phyloP scores from a whole-genome alignment of 2,888 invertebrate genomes.

The Andrena marginata region DNA sequence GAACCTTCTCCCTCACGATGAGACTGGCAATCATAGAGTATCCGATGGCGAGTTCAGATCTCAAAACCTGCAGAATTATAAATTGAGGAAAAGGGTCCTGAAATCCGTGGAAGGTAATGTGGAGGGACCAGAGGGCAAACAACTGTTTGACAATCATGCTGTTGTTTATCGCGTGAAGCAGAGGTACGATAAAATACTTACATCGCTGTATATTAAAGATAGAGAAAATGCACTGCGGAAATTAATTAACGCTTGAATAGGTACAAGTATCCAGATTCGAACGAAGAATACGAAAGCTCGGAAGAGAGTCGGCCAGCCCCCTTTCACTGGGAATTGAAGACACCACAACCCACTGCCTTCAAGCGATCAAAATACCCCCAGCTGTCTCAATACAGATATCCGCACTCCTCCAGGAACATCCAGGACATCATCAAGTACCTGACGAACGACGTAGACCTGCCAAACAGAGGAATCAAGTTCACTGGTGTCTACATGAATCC shows the following conservation, averaged over 20 bases:
- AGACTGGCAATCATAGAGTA: slow-evolving; percentile 9
- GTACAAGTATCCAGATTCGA: slow-evolving; percentile 70
- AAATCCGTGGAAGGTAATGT: slow-evolving; percentile 63
- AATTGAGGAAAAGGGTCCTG: slow-evolving; percentile 74
- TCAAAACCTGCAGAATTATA: slow-evolving; percentile 79
- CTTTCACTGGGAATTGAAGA: slow-evolving; percentile 84
- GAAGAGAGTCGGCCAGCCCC: slow-evolving; percentile 85
- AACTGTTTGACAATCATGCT: slow-evolving; percentile 80
- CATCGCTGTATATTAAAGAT: neutral
- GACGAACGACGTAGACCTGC: slow-evolving; percentile 72
- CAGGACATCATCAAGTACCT: slow-evolving; percentile 84
- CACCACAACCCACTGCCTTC: slow-evolving; percentile 80
- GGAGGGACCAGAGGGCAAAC: slow-evolving; percentile 70
- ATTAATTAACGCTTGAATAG: slow-evolving; percentile 50
- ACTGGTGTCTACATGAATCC: slow-evolving; percentile 83
- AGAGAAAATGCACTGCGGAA: neutral
- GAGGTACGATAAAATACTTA: slow-evolving; percentile 66
- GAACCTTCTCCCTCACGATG: slow-evolving; percentile 34
- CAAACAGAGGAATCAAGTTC: slow-evolving; percentile 82
- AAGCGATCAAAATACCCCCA: slow-evolving; percentile 82
- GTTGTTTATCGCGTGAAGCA: slow-evolving; percentile 80
- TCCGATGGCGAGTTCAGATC: slow-evolving; percentile 70
- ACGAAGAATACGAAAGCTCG: slow-evolving; percentile 71
- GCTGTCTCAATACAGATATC: slow-evolving; percentile 81
- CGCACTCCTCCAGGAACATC: slow-evolving; percentile 82